Base-by-base conservation (phyloP, 2,113 vertebrate species). In the Plecotus auritus region DNA sequence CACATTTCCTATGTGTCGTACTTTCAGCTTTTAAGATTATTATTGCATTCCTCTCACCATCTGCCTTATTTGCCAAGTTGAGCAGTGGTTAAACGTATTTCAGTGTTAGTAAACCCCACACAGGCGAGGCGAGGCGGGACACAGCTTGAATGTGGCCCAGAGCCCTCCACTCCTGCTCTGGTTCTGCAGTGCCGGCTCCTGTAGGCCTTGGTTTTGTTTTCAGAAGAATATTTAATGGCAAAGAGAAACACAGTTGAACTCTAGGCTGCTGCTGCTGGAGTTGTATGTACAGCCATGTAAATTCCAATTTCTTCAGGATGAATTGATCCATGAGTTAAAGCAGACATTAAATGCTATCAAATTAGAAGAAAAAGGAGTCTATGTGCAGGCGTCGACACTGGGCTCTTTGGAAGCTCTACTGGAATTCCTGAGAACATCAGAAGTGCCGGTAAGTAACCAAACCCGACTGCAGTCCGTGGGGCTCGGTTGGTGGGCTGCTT, bases 331-430 rank as follows among this genome's bases (percentile, higher is more conserved):
- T 4, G 99, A 99, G 97, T 98, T 99, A 96, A 99, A 99, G 95
- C 99, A 99, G 98, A 99, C 99, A 0, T 97, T 99, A 92, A 99
- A 98, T 97, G 99, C 99, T 90, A 99, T 99, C 98, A 99, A 99
- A 67, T 98, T 99, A 97, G 99, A 99, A 98, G 99, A 99, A 96
- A 99, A 99, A 73, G 99, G 99, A 2, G 99, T 99, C 54, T 99
- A 99, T 67, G 99, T 99, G 42, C 99, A 99, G 97, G 99, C 99
- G 7, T 99, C 99, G 28, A 99, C 99, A 0, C 97, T 99, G 93
- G 99, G 99, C 12, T 99, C 99, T 22, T 98, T 99, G 97, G 99
- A 99, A 98, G 99, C 99, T 54, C 98, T 99, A 96, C 99, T 99
- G 93, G 99, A 99, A 98, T 99, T 99, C 98, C 98, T 99, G 70